Base-by-base conservation (phyloP, 2,113 vertebrate species). In the Ivindomyrus marchei region DNA sequence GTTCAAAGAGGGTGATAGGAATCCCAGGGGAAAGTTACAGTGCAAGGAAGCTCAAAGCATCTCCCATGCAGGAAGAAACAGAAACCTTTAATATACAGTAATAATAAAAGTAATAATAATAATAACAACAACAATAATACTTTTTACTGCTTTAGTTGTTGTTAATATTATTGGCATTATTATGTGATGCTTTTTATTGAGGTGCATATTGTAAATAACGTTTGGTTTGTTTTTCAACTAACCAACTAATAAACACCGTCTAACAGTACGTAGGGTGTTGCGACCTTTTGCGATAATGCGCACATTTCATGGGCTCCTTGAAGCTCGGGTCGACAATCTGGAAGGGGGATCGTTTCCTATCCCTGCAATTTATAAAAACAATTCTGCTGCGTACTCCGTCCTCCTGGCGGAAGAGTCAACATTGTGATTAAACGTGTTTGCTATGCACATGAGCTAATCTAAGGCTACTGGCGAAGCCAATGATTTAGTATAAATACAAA, bases 21-120 rank as follows among this genome's bases (percentile, higher is more conserved):
- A 58, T 56, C 47, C 77, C 77, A 45, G 10, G 77, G 70, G 89
- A 85, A 77, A 50, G 83, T 85, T 89, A 36, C 50, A 85, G 80
- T 80, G 36, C 74, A 80, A 42, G 39, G n/a, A 6, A 8, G n/a
- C 9, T 70, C 24, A 74, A 27, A 36, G 66, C n/a, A 74, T 31
- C 21, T 50, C 49, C 10, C 77, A 83, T 10, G 31, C 10, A 52
- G 49, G 56, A 56, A 45, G 53, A 89, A 52, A 53, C 88, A 24
- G 27, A 3, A 53, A 46, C 1, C 27, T 77, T 24, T 10, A 53
- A 45, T 83, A 36, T 56, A 21, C 53, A 88, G 58, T 19, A 24
- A 42, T 56, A 56, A 21, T 56, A 56, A 21, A 15, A 21, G 10
- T 80, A 56, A 58, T 53, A 53, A 53, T 42, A 56, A 58, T 31